Base-by-base conservation (phyloP, 2,113 vertebrate species). In the Pomatorhinus ruficollis region DNA sequence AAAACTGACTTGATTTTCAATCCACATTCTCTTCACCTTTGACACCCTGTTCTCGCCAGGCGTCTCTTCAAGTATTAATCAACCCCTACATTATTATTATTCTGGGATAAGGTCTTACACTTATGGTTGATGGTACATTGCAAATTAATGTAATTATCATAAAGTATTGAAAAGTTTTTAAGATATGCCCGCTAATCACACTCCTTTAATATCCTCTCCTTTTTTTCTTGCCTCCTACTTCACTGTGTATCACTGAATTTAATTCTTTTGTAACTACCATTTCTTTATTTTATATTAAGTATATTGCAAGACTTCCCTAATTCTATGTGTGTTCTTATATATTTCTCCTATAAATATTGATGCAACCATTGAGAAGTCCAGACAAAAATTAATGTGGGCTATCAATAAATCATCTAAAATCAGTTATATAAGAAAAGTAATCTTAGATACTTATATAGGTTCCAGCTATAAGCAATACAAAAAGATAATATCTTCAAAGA, bases 231-330 rank as follows among this genome's bases (percentile, higher is more conserved):
- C 6, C 10, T 92, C 18, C 25, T 87, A 21, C 12, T 92, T 82
- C 45, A 47, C 17, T 78, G 11, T 42, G 9, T 60, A 15, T n/a
- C 5, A 37, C 15, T 52, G 39, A 59, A 64, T 21, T 64, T 12
- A 54, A 54, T 60, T 44, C 0, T 53, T 68, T 68, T 68, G 6
- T 27, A 54, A 13, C 19, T 72, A 40, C 0, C 0, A 16, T 50
- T 61, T 63, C 1, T 50, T 81, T 40, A 66, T 35, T 28, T 33
- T 20, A 9, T 44, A 49, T 74, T 16, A 35, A 74, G 70, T 40
- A 1, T 9, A 47, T 77, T 72, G 15, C 11, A 15, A 56, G 28
- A 15, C 3, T 57, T 12, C 15, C 8, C 5, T 71, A n/a, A 25
- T 53, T 76, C 15, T 81, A 12, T 23, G 6, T 20, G 49, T 53